Evolutionary conservation across 2,888 invertebrate species (phyloP).

Genomic region (Leptinotarsa rubiginosa): DNA sequence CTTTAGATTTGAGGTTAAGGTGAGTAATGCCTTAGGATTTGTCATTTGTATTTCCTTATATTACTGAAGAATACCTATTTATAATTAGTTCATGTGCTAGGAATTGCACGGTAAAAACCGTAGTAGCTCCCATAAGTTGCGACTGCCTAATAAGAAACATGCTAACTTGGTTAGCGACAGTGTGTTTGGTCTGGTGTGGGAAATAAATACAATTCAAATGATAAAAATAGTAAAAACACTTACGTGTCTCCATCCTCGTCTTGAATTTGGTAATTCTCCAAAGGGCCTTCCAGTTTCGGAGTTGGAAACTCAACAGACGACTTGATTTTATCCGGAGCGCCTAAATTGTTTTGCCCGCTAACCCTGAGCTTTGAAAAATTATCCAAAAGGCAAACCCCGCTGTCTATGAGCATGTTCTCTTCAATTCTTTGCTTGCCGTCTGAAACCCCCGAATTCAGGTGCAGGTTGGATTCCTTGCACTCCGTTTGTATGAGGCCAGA

Average conservation of each 20-base stretch:
- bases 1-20: too few relatives aligned
- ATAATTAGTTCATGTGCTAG: too few relatives aligned
- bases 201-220: conserved; percentile 39
- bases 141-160: too few relatives aligned
- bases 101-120: too few relatives aligned
- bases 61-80: too few relatives aligned
- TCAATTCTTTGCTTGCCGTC: conserved; percentile 43
- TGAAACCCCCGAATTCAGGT: conserved; percentile 28
- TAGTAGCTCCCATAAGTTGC: too few relatives aligned
- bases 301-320: conserved; percentile 49
- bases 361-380: conserved; percentile 73
- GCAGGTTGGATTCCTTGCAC: conserved; percentile 27
- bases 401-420: conserved; percentile 72
- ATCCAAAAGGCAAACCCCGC: conserved; percentile 74
- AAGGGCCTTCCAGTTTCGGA: conserved; percentile 54
- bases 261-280: conserved; percentile 79
- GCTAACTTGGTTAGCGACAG: too few relatives aligned
- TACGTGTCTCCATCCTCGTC: conserved; percentile 91
- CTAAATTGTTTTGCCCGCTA: conserved; percentile 61
- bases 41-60: too few relatives aligned
- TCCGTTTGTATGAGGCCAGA: conserved; percentile 42
- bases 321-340: conserved; percentile 43
- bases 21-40: too few relatives aligned
- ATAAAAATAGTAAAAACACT: conserved; percentile 66
- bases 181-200: conserved; percentile 26